Conservation (phyloP, 2,888 invertebrate genomes). For the Hecatera dysodea region DNA sequence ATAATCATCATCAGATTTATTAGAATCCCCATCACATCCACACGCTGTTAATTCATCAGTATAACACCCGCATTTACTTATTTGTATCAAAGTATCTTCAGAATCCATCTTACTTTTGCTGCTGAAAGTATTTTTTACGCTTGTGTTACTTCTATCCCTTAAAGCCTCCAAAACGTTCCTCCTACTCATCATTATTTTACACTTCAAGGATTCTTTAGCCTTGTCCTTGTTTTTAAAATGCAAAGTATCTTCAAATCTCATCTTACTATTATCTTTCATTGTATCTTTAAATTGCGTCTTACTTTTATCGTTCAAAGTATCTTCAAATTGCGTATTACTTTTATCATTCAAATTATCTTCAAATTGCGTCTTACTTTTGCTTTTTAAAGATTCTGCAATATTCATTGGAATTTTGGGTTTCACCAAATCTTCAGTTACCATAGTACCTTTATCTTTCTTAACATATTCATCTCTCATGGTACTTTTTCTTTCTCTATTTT, state of each 20-base stretch:
- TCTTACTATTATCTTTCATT: neutral
- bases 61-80: neutral
- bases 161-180: neutral
- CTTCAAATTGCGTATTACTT: neutral
- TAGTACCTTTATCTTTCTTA: slow-evolving; percentile 47
- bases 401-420: too few species aligned
- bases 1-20: neutral
- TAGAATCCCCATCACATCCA: neutral
- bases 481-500: slow-evolving; percentile 46
- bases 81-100: neutral
- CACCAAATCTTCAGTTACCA: neutral
- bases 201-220: neutral
- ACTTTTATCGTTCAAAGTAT: too few species aligned
- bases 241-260: neutral
- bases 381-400: too few species aligned
- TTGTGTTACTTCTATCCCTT: neutral
- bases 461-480: neutral
- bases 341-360: too few species aligned
- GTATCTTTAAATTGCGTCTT: accelerated
- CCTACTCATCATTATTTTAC: too few species aligned
- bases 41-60: neutral
- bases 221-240: neutral
- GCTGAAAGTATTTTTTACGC: too few species aligned
- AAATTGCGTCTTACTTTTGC: too few species aligned
- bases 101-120: neutral